Conservation (phyloP, 2,113 vertebrate genomes). For the Sisor rabdophorus region DNA sequence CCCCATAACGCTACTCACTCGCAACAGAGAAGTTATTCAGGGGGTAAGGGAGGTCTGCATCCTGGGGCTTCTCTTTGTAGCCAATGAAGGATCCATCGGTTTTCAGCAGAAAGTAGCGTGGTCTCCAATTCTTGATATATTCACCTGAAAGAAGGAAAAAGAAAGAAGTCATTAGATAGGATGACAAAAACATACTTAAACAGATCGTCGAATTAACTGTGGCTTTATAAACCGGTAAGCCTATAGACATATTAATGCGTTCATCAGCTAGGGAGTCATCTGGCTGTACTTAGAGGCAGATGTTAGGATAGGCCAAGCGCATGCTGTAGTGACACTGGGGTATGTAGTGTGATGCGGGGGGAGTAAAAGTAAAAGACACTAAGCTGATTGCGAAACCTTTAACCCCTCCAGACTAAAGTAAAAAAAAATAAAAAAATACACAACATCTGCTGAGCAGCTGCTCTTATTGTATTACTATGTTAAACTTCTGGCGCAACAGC, state of each 20-base stretch:
- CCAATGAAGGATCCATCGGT: slow-evolving; percentile 98
- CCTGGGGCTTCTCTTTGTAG: slow-evolving; percentile 98
- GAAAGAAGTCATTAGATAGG: background rate
- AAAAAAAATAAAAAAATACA: slow-evolving; percentile 51
- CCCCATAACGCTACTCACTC: slow-evolving; percentile 73
- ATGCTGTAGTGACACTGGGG: slow-evolving; percentile 7
- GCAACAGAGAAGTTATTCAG: slow-evolving; percentile 99
- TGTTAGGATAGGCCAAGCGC: slow-evolving; percentile 51
- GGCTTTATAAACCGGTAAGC: too few relatives aligned
- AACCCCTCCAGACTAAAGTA: slow-evolving; percentile 53
- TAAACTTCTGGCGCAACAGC: slow-evolving; percentile 64
- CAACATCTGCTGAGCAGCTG: slow-evolving; percentile 76
- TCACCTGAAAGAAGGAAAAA: slow-evolving; percentile 74
- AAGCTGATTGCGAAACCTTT: slow-evolving; percentile 49
- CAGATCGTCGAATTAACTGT: background rate
- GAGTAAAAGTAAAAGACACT: background rate
- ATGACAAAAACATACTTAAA: background rate
- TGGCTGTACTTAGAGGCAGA: slow-evolving; percentile 63
- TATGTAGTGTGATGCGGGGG: background rate
- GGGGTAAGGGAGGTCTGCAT: slow-evolving; percentile 94
- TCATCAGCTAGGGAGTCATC: slow-evolving; percentile 57
- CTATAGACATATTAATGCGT: too few relatives aligned
- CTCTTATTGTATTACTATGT: slow-evolving; percentile 62
- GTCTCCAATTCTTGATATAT: slow-evolving; percentile 99
- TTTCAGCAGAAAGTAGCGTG: slow-evolving; percentile 95